Evolutionary conservation across 1,140 invertebrate species (phyloP), one percentile per base, ranked within the genome.

Genomic region (Listronotus oregonensis): DNA sequence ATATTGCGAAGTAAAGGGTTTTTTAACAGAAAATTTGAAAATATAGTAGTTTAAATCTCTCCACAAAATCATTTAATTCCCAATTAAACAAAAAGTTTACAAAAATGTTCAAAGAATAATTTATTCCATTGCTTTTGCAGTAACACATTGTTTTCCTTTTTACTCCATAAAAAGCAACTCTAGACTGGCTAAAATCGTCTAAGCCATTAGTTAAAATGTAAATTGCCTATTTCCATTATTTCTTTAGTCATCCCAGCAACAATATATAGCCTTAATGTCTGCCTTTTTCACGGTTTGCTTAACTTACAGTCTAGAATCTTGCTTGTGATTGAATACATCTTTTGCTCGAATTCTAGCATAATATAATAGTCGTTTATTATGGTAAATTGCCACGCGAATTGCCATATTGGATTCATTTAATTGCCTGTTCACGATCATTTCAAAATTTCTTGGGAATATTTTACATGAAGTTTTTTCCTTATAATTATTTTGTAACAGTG

Each of bases 261-360:
- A 61, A 51, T 42, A 47, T 47, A 51, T 61, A 18, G 37, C 55
- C 59, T 61, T 61, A 61, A 61, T 61, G 59, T 31, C 59, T 61
- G 49, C 59, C 59, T 61, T 61, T 60, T 61, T 61, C 59, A 61
- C 59, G 59, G 59, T 61, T 61, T 61, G 59, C 40, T 61, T 42
- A 52, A 32, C 59, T 43, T 47, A 27, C 15, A 18, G 57, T 59
- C 57, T 59, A 49, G 44, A 31, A 52, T 61, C 17, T 15, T 51
- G 50, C 40, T 49, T 31, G 43, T 43, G 12, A 49, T 59, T 49
- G 27, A 59, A 61, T 61, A 14, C 47, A 52, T 46, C 31, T 52
- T 32, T 61, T 40, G 49, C 59, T 52, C 37, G 49, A 34, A 42
- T 51, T 17, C 55, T 57, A 42, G 39, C 12, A 18, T 40, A 55